These are phyloP conservation scores for Cryptus armator DNA, from an alignment of 2,888 invertebrate genomes.

Conservation along the genomic window DNA sequence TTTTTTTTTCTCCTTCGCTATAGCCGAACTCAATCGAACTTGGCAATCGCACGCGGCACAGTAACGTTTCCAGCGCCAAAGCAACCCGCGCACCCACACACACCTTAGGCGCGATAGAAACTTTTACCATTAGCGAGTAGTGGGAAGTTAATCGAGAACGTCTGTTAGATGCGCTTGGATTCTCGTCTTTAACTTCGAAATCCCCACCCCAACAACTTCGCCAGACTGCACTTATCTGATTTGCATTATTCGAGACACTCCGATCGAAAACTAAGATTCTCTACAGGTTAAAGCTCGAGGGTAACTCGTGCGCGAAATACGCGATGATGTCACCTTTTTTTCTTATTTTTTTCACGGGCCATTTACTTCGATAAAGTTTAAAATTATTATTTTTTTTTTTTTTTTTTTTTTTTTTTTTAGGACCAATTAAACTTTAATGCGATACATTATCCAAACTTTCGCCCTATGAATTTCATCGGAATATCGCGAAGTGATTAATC, in stretches of 20 bases:
- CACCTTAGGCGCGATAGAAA: constrained; percentile 58
- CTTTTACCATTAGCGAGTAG: constrained; percentile 59
- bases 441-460: too few relatives aligned
- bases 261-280: background rate
- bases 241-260: constrained; percentile 34
- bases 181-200: background rate
- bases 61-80: background rate
- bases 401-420: too few relatives aligned
- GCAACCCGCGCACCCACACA: constrained; percentile 6
- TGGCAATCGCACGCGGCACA: constrained; percentile 58
- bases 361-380: too few relatives aligned
- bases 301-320: too few relatives aligned
- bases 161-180: constrained; percentile 18
- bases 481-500: too few relatives aligned
- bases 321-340: too few relatives aligned
- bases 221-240: constrained; percentile 33
- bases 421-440: too few relatives aligned
- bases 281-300: too few relatives aligned
- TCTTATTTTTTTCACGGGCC: too few relatives aligned
- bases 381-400: too few relatives aligned
- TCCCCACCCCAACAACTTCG: constrained; percentile 2
- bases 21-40: constrained; percentile 69
- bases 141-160: constrained; percentile 48
- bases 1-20: constrained; percentile 42
- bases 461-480: too few relatives aligned